Conservation (phyloP, 35 echinoderm and acorn worm species). For the Strongylocentrotus purpuratus region DNA sequence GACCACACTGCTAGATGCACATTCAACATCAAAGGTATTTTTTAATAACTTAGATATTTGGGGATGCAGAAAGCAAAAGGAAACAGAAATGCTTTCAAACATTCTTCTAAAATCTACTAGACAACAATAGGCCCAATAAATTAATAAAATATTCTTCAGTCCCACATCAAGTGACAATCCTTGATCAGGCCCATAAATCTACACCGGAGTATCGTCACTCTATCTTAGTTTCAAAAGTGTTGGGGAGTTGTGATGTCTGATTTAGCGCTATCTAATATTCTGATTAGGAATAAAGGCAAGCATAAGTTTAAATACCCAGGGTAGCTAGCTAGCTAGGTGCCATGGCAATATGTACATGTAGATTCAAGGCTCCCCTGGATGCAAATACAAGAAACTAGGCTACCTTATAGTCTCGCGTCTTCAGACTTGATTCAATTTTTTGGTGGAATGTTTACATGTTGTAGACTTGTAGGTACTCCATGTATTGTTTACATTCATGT, state of each 20-base stretch:
- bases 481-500: no score
- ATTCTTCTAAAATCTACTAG: no score
- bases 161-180: no score
- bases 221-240: background rate
- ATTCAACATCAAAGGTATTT: no score
- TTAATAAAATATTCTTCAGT: no score
- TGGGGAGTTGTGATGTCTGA: background rate
- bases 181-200: no score
- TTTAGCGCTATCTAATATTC: slow-evolving; percentile 3
- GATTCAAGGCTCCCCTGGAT: background rate
- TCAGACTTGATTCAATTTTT: background rate
- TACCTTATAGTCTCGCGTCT: background rate
- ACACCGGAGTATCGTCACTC: no score
- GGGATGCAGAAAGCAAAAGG: no score
- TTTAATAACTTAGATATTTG: no score
- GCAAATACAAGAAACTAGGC: background rate
- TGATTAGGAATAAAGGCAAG: background rate
- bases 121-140: no score
- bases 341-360: slow-evolving; percentile 1
- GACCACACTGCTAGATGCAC: no score
- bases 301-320: background rate
- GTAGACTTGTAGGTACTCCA: background rate
- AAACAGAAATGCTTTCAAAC: no score
- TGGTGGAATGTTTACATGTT: background rate
- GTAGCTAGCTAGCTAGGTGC: background rate